Evolutionary conservation across 1,140 invertebrate genomes (phyloP).

Genomic region (Maniola jurtina): DNA sequence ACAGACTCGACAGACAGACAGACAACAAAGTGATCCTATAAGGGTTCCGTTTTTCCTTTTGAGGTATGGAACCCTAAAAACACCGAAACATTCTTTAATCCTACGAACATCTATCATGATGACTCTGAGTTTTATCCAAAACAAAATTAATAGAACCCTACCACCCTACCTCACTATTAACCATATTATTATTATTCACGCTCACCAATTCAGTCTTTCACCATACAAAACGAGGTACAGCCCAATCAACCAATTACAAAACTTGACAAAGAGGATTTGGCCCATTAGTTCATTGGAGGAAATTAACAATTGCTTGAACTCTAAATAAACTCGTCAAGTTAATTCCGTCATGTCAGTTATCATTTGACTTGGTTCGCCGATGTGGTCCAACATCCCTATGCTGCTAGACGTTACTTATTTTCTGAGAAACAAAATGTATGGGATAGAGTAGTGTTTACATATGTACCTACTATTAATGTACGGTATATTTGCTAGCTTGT

Average conservation of each 20-base stretch:
- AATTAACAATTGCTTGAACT: conserved; percentile 69
- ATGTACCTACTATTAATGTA: too few species aligned
- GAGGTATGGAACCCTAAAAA: too few species aligned
- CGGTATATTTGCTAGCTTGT: too few species aligned
- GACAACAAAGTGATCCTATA: too few species aligned
- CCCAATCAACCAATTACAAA: conserved; percentile 59
- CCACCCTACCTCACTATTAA: conserved; percentile 18
- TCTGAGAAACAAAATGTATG: too few species aligned
- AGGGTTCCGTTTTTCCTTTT: too few species aligned
- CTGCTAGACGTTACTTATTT: too few species aligned
- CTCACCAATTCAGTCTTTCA: conserved; percentile 33
- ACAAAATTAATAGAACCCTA: conserved; percentile 12
- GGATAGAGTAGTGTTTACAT: too few species aligned
- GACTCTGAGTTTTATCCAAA: neutral
- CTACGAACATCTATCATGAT: neutral
- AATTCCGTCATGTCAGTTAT: conserved; percentile 67
- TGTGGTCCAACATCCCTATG: too few species aligned
- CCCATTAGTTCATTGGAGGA: conserved; percentile 72
- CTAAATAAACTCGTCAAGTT: conserved; percentile 65
- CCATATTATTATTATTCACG: conserved; percentile 24
- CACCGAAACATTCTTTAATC: too few species aligned
- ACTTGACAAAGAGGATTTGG: conserved; percentile 63
- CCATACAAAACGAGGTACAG: conserved; percentile 32
- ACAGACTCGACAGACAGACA: too few species aligned
- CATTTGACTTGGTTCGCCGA: conserved; percentile 44